Percentiles rank a stretch among this genome's conserved stretches.
Conservation (phyloP, 2,797 vertebrate species). For the Notolabrus celidotus region DNA sequence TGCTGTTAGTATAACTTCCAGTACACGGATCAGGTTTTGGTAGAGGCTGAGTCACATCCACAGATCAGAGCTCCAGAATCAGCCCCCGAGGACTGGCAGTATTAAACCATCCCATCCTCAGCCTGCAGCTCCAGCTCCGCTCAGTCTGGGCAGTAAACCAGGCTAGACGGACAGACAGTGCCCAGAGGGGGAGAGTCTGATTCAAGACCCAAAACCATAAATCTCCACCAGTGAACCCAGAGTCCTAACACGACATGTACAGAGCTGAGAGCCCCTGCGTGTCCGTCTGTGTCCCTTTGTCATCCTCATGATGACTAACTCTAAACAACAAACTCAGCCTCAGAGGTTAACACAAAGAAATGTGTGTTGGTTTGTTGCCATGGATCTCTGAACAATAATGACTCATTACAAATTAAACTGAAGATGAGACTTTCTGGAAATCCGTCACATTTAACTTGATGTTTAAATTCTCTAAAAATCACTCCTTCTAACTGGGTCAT, state of each 20-base stretch:
- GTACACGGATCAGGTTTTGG: slow-evolving; percentile 17
- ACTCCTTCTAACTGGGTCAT: too few relatives aligned
- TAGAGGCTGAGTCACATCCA: slow-evolving; percentile 13
- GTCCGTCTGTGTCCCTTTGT: slow-evolving; percentile 14
- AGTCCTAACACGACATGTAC: slow-evolving; percentile 45
- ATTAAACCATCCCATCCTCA: slow-evolving; percentile 44
- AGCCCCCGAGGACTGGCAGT: slow-evolving; percentile 41
- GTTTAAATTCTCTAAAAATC: too few relatives aligned
- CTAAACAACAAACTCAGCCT: neutral
- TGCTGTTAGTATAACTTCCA: slow-evolving; percentile 1
- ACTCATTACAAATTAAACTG: neutral
- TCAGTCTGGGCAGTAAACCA: slow-evolving; percentile 47
- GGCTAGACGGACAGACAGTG: slow-evolving; percentile 50
- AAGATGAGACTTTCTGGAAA: neutral
- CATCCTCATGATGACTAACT: slow-evolving; percentile 3
- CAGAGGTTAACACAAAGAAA: neutral
- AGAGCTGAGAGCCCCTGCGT: slow-evolving; percentile 24
- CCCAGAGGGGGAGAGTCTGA: slow-evolving; percentile 47
- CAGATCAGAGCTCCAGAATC: slow-evolving; percentile 33
- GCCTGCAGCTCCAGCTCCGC: slow-evolving; percentile 50
- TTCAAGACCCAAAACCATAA: slow-evolving; percentile 49
- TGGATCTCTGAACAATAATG: neutral
- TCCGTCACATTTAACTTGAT: neutral
- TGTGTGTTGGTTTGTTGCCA: neutral
- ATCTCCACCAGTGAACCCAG: slow-evolving; percentile 34